Base-by-base conservation (phyloP, 2,888 invertebrate species). In the Vanessa cardui region DNA sequence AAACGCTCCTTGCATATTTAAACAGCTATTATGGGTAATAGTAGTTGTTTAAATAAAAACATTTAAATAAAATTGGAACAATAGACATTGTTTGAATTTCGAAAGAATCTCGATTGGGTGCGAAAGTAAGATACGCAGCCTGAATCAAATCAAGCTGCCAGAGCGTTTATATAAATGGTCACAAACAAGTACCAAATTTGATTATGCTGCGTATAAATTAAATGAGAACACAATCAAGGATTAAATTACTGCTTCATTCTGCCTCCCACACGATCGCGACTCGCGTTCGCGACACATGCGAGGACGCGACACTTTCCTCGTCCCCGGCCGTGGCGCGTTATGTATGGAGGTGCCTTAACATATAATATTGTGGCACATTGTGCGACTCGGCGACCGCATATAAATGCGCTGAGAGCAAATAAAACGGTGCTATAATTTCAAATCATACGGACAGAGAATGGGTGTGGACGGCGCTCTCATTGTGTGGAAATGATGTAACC, bases 401-500 rank as follows among this genome's bases (percentile, higher is more conserved):
- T 90, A 92, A 91, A 92, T 90, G 92, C 87, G 87, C 82, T 79
- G 83, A 89, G 91, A 92, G 90, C 92, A 92, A 92, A 92, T 92
- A 92, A 92, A 92, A 92, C 87, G 90, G 91, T 91, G 92, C 92
- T 91, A 92, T 92, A 92, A 92, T 92, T 92, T 92, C 92, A 92
- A 92, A 92, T 92, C 92, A 92, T 92, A 91, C 89, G 91, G 92
- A 92, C 92, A 92, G 91, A 92, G 92, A 92, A 92, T 92, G 92
- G 92, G 92, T 92, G 92, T 92, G 92, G 92, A 92, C 90, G 89
- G 88, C 89, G 89, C 85, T 90, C 90, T 92, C 92, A 92, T 92
- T 92, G 92, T 92, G 92, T 92, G 92, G 92, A 92, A 92, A 92
- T 92, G 90, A 92, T 92, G 92, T 91, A 92, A 92, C 91, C 89